A percentile compares a stretch with the other conserved stretches of the same genome.
Conservation (phyloP, 2,888 invertebrate genomes). For the Linnaemya tessellans region DNA sequence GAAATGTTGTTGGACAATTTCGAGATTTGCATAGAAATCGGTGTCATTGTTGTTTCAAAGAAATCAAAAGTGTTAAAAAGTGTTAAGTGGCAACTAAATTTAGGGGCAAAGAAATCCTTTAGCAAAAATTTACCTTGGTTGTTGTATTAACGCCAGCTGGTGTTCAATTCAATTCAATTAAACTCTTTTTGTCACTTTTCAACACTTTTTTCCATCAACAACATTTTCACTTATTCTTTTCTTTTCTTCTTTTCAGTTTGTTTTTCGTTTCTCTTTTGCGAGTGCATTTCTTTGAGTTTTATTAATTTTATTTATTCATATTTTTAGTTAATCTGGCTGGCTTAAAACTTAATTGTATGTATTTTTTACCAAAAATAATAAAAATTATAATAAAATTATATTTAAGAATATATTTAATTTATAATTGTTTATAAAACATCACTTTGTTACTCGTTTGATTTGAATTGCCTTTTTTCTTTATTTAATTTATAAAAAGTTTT, state of each 20-base stretch:
- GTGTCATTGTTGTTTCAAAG: conserved; percentile 20
- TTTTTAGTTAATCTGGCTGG: conserved; percentile 37
- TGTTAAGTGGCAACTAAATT: conserved; percentile 25
- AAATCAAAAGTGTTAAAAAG: conserved; percentile 63
- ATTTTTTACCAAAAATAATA: conserved; percentile 55
- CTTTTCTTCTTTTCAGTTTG: not conserved
- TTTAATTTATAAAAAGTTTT: conserved; percentile 66
- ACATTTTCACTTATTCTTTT: conserved; percentile 13
- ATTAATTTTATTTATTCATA: conserved; percentile 24
- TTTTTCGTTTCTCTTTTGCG: conserved; percentile 21
- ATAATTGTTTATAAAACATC: conserved; percentile 77
- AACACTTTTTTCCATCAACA: conserved; percentile 40
- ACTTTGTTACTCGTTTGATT: conserved; percentile 82
- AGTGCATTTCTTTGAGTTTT: conserved; percentile 12
- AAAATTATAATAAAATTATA: conserved; percentile 53
- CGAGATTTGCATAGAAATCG: not conserved
- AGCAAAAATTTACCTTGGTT: conserved; percentile 57
- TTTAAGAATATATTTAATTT: conserved; percentile 59
- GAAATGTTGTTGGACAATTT: not conserved
- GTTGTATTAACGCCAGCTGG: conserved; percentile 25
- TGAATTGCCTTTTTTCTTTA: conserved; percentile 76
- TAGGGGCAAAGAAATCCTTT: conserved; percentile 8
- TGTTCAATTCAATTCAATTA: conserved; percentile 9
- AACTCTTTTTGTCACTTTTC: conserved; percentile 35
- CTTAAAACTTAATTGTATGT: conserved; percentile 54